Evolutionary conservation across 2,888 invertebrate species (phyloP).

Genomic region (Pyrocoelia pectoralis): DNA sequence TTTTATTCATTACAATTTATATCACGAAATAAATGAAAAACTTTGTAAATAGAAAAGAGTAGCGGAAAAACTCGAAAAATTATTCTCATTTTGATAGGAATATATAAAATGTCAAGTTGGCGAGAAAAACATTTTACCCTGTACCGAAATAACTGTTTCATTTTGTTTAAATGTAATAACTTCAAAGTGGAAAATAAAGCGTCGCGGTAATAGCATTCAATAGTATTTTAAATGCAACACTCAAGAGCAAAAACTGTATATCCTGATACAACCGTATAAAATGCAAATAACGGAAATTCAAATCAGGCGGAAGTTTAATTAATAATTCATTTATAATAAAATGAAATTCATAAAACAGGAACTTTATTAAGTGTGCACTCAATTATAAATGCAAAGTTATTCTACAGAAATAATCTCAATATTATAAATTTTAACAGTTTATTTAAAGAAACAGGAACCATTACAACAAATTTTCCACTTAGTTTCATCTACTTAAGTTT

Average conservation of each 20-base stretch:
- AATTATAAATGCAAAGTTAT: constrained; percentile 23
- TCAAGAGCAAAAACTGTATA: background rate
- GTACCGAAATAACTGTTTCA: no score
- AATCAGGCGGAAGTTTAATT: constrained; percentile 16
- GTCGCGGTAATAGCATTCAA: background rate
- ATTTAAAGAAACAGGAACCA: constrained; percentile 15
- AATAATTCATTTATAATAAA: constrained; percentile 21
- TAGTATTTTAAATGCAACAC: no score
- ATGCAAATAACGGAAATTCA: constrained; percentile 7
- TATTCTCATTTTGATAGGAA: no score
- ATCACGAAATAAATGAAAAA: no score
- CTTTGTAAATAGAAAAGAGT: no score
- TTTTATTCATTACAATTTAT: no score
- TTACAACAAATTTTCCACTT: constrained; percentile 23
- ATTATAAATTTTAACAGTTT: constrained; percentile 18
- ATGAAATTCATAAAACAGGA: constrained; percentile 17
- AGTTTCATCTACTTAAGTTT: constrained; percentile 23
- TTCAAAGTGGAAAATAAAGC: no score
- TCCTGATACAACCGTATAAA: background rate
- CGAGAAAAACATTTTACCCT: no score
- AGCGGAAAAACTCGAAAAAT: no score
- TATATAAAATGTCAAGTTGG: no score
- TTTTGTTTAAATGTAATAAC: no score
- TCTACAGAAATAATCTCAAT: constrained; percentile 17
- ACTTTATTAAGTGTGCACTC: constrained; percentile 22